phyloP scores from a whole-genome alignment of 2,113 vertebrate genomes.

The Xyliphius kryptos region DNA sequence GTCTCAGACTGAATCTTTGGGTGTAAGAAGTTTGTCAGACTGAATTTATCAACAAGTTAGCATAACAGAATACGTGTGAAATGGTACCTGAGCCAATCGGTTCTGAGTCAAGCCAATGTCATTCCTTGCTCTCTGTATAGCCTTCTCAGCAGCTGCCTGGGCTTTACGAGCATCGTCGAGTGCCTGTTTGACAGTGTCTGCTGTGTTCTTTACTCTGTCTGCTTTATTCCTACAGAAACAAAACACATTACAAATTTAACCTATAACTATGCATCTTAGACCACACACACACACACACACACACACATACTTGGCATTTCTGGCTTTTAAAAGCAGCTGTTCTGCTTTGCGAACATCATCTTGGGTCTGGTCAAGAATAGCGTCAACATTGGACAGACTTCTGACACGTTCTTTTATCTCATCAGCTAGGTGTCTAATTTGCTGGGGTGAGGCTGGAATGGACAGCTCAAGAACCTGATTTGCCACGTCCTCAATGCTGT shows the following conservation, averaged over 20 bases:
- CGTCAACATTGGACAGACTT: constrained; percentile 85
- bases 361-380: constrained; percentile 81
- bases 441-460: constrained; percentile 83
- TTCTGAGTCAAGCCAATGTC: constrained; percentile 77
- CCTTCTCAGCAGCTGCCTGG: constrained; percentile 75
- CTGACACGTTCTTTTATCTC: constrained; percentile 85
- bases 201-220: constrained; percentile 74
- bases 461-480: constrained; percentile 84
- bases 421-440: constrained; percentile 81
- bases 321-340: constrained; percentile 79
- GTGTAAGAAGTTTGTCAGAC: not conserved
- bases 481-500: constrained; percentile 88
- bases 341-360: constrained; percentile 77
- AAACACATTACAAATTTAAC: too few species aligned
- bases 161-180: constrained; percentile 74
- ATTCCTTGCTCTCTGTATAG: constrained; percentile 67
- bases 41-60: not conserved
- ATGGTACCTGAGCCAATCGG: constrained; percentile 64
- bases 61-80: too few species aligned
- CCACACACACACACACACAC: constrained; percentile 10
- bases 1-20: constrained; percentile 78
- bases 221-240: constrained; percentile 68
- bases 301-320: constrained; percentile 82
- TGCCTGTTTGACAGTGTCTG: constrained; percentile 72
- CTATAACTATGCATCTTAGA: too few species aligned